Evolutionary conservation across 2,113 vertebrate species (phyloP), one percentile per base, ranked within the genome.

Genomic region (Chauna torquata): DNA sequence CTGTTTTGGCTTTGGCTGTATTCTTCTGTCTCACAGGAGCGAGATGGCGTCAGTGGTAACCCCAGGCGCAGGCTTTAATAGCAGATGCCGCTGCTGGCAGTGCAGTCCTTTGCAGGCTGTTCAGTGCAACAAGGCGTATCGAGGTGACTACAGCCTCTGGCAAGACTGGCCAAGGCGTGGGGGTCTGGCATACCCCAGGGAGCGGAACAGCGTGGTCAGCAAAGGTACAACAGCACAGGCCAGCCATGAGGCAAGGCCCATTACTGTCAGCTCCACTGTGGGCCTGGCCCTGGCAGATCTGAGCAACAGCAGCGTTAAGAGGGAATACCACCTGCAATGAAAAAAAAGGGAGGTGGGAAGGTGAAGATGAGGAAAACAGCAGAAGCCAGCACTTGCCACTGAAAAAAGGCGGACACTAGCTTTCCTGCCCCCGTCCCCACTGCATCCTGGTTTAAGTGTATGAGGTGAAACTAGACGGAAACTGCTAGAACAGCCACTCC

Each of bases 191-290:
- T 49, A 23, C 38, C 18, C 32, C 2, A 2, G 38, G 80, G 11
- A 69, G 68, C 58, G 38, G 32, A 79, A n/a, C 47, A 72, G n/a
- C 36, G 32, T 15, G 25, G 34, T 28, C 78, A 64, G 28, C 12
- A 38, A 0, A 54, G 7, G 45, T 71, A 32, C 0, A 4, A 71
- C 52, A 80, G 27, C 38, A 49, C 5, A 47, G 45, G 14, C 18
- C 47, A 55, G 30, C 42, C 9, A 0, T 13, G 54, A 44, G 44
- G 54, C 6, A 42, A 40, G 8, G 54, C 12, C 54, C 19, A 18
- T 11, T 6, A 38, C 32, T 0, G 1, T 49, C 8, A 38, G 30
- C 58, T 34, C 27, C 0, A 2, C 38, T 58, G 55, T 1, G 0
- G n/a, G 30, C 28, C 36, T 0, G 0, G 44, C 24, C 81, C 28